Conservation (phyloP, 1,140 invertebrate genomes). For the Tetragonula clypearis region DNA sequence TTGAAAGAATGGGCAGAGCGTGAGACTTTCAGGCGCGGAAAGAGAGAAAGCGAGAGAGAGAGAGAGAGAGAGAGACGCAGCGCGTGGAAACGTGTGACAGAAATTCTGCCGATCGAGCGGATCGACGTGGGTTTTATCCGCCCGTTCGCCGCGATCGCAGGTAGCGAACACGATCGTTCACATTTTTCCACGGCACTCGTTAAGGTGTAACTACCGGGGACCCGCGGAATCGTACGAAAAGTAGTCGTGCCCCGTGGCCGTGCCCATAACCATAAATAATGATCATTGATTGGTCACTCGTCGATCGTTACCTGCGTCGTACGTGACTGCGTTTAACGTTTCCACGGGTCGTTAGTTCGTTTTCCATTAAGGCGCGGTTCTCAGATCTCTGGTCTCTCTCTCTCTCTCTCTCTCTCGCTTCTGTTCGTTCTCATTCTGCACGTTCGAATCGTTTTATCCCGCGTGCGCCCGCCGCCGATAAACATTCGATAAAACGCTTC, state of each 20-base stretch:
- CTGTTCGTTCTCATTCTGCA: slow-evolving; percentile 57
- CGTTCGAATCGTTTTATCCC: slow-evolving; percentile 33
- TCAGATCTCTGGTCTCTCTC: slow-evolving; percentile 41
- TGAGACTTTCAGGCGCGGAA: slow-evolving; percentile 2
- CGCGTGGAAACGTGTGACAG: not conserved
- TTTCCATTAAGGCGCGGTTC: slow-evolving; percentile 77
- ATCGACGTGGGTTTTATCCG: slow-evolving; percentile 8
- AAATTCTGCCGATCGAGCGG: slow-evolving; percentile 1
- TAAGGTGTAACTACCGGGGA: slow-evolving; percentile 40
- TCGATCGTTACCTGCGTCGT: slow-evolving; percentile 75
- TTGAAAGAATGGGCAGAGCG: slow-evolving; percentile 22
- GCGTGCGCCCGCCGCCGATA: not conserved
- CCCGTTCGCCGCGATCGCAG: not conserved
- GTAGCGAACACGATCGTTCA: not conserved
- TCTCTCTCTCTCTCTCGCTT: slow-evolving; percentile 40
- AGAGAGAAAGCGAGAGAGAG: not conserved
- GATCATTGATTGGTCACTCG: slow-evolving; percentile 77
- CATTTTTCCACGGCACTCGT: slow-evolving; percentile 53
- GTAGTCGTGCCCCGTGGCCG: slow-evolving; percentile 52
- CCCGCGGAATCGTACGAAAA: slow-evolving; percentile 55
- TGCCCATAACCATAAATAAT: slow-evolving; percentile 72
- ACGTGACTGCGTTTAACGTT: slow-evolving; percentile 78
- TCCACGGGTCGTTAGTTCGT: slow-evolving; percentile 78
- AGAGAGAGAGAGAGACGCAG: not conserved
- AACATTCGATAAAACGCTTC: slow-evolving; percentile 8